A percentile compares a stretch with the other conserved stretches of the same genome.
These are phyloP conservation scores for Xenus cinereus DNA, from an alignment of 2,113 vertebrate species.

Conservation along the genomic window DNA sequence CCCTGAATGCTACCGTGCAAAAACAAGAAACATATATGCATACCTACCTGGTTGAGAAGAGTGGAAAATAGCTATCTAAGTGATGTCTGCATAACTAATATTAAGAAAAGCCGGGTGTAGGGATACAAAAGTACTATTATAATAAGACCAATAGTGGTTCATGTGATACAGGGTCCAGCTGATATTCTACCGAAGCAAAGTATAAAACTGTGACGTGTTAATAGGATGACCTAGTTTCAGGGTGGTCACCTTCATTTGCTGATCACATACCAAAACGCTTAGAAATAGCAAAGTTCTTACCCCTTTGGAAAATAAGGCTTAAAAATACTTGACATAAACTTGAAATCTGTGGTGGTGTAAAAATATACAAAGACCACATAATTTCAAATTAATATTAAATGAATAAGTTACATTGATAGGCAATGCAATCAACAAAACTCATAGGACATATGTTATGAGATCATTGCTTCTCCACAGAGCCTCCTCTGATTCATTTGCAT, in stretches of 20 bases:
- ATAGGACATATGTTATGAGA: background rate
- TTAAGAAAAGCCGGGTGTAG: background rate
- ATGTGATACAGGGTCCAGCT: background rate
- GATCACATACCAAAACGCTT: background rate
- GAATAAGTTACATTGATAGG: background rate
- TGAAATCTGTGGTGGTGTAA: background rate
- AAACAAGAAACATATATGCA: background rate
- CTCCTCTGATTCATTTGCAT: background rate
- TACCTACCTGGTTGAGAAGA: background rate
- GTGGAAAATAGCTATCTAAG: background rate
- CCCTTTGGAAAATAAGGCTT: background rate
- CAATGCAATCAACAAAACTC: background rate
- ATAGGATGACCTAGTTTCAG: background rate
- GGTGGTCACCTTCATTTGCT: background rate
- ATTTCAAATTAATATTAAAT: background rate
- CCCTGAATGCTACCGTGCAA: background rate
- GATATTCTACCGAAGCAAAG: background rate
- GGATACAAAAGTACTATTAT: background rate
- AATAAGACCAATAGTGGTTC: background rate
- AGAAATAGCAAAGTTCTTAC: background rate
- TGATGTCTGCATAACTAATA: background rate
- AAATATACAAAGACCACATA: background rate
- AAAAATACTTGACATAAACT: background rate
- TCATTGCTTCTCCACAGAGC: background rate
- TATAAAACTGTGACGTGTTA: rapidly evolving